Conservation (phyloP, 2,888 invertebrate species). For the Cataglyphis altisquamis region DNA sequence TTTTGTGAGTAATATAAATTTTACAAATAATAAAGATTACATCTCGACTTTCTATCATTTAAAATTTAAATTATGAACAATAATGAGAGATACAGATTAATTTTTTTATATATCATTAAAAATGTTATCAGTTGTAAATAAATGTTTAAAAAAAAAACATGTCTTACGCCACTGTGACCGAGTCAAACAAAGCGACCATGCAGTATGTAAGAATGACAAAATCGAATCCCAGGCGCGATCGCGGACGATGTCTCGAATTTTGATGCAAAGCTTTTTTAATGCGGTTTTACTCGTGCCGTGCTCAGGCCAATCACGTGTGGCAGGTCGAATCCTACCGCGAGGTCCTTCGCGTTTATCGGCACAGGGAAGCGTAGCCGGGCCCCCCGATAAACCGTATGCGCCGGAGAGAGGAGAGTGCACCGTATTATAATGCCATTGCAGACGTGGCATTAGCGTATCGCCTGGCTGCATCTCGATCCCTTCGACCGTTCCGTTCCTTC, state of each 20-base stretch:
- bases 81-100: neutral
- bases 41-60: neutral
- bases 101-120: slow-evolving; percentile 8
- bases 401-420: slow-evolving; percentile 63
- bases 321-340: slow-evolving; percentile 57
- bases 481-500: slow-evolving; percentile 75
- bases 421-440: slow-evolving; percentile 78
- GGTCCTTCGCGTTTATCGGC: slow-evolving; percentile 65
- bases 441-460: slow-evolving; percentile 81
- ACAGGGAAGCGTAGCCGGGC: slow-evolving; percentile 30
- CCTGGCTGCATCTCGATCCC: slow-evolving; percentile 72
- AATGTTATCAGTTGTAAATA: neutral
- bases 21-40: neutral
- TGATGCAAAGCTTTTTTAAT: slow-evolving; percentile 73
- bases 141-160: slow-evolving; percentile 20
- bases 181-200: neutral
- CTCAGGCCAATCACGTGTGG: slow-evolving; percentile 66
- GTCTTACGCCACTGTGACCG: neutral
- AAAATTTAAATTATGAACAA: neutral
- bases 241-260: slow-evolving; percentile 64
- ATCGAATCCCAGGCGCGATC: slow-evolving; percentile 63
- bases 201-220: slow-evolving; percentile 58
- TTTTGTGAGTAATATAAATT: neutral
- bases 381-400: slow-evolving; percentile 60
- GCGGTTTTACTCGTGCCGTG: slow-evolving; percentile 41